Conservation (phyloP, 92 coral and sea anemone genomes). For the Palythoa grandiflora region DNA sequence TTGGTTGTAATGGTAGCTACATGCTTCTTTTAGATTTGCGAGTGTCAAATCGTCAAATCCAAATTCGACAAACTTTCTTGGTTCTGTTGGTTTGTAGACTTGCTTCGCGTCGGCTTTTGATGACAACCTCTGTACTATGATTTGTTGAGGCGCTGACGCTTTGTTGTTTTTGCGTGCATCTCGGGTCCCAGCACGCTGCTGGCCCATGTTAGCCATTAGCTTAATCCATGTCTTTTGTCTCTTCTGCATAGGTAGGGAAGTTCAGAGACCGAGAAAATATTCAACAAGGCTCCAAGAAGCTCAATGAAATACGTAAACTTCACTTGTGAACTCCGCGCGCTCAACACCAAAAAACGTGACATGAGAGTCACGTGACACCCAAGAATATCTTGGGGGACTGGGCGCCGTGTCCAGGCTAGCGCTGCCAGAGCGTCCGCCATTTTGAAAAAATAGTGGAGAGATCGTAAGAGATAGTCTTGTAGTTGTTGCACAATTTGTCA, state of each 20-base stretch:
- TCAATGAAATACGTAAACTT: background rate
- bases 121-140: slow-evolving; percentile 1
- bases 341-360: background rate
- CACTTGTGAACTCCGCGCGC: background rate
- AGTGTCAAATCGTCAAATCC: background rate
- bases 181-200: background rate
- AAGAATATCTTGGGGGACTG: background rate
- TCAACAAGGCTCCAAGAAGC: background rate
- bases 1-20: background rate
- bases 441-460: background rate
- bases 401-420: background rate
- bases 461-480: background rate
- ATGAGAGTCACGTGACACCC: background rate
- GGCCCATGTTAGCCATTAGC: background rate
- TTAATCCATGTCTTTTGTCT: background rate
- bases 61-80: background rate
- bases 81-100: slow-evolving; percentile 1
- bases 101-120: background rate
- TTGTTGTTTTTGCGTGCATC: background rate
- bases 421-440: background rate
- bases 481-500: background rate
- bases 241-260: background rate
- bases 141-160: background rate
- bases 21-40: background rate
- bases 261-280: background rate